Evolutionary conservation across 1,140 invertebrate species (phyloP).

Genomic region (Camponotus floridanus): DNA sequence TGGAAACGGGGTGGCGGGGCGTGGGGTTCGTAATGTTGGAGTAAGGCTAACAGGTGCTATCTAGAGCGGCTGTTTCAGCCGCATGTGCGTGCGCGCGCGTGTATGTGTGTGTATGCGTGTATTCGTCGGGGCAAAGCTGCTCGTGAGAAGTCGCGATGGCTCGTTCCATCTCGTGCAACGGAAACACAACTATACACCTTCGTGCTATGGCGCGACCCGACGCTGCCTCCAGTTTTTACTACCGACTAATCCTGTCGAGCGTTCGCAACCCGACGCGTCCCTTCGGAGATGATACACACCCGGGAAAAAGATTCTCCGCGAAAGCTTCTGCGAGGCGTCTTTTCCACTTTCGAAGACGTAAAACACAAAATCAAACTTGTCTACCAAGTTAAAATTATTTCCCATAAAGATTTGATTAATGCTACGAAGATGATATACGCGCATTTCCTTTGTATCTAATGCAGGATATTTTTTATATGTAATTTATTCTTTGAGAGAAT

Average conservation of each 20-base stretch:
- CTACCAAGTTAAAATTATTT: neutral
- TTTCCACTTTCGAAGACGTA: neutral
- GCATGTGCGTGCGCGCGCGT: conserved; percentile 34
- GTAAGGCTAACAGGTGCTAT: conserved; percentile 83
- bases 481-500: conserved; percentile 6
- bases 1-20: conserved; percentile 67
- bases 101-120: conserved; percentile 42
- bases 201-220: conserved; percentile 53
- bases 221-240: conserved; percentile 63
- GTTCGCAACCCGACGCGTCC: conserved; percentile 62
- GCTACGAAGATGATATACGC: neutral
- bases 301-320: conserved; percentile 45
- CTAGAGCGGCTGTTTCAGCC: conserved; percentile 75
- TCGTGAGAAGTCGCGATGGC: conserved; percentile 71
- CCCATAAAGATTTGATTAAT: neutral
- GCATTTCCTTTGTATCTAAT: neutral
- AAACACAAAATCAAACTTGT: conserved; percentile 7
- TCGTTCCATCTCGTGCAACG: conserved; percentile 73
- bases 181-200: conserved; percentile 78
- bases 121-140: conserved; percentile 73
- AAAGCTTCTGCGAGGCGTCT: neutral
- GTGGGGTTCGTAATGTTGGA: conserved; percentile 69
- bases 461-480: neutral
- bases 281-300: neutral
- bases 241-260: conserved; percentile 65